These are phyloP conservation scores for Potamarius usumacintae DNA, from an alignment of 2,113 vertebrate species.

Conservation along the genomic window DNA sequence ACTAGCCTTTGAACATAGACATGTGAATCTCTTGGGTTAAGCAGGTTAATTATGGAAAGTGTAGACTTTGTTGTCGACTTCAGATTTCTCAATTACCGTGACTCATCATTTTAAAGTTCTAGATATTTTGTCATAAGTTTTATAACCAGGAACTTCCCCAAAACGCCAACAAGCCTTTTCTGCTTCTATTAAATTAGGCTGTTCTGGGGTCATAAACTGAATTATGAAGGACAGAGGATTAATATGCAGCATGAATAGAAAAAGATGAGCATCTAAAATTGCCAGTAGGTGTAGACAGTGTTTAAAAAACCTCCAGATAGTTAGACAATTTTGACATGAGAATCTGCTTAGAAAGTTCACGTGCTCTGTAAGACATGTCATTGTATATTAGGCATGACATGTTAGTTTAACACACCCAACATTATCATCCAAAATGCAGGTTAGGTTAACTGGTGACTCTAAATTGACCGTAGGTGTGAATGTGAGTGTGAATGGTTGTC, in stretches of 20 bases:
- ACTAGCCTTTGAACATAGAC: background rate
- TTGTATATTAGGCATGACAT: background rate
- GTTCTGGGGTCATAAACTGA: background rate
- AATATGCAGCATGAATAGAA: background rate
- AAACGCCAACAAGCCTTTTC: background rate
- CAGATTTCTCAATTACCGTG: background rate
- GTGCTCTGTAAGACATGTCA: background rate
- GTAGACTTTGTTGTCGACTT: background rate
- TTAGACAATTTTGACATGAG: background rate
- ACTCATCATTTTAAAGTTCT: background rate
- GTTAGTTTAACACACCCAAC: background rate
- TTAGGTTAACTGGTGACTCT: too few relatives aligned
- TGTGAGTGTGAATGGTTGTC: too few relatives aligned
- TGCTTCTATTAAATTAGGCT: background rate
- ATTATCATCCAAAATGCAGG: background rate
- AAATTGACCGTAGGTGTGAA: too few relatives aligned
- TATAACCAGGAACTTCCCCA: background rate
- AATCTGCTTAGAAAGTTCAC: background rate
- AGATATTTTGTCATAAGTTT: background rate
- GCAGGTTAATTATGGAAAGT: constrained; percentile 13
- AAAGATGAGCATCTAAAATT: background rate
- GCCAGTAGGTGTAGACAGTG: background rate
- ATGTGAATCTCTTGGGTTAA: background rate
- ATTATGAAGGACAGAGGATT: background rate
- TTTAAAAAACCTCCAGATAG: background rate